phyloP scores from a whole-genome alignment of 2,113 vertebrate species.

The Felis chaus region DNA sequence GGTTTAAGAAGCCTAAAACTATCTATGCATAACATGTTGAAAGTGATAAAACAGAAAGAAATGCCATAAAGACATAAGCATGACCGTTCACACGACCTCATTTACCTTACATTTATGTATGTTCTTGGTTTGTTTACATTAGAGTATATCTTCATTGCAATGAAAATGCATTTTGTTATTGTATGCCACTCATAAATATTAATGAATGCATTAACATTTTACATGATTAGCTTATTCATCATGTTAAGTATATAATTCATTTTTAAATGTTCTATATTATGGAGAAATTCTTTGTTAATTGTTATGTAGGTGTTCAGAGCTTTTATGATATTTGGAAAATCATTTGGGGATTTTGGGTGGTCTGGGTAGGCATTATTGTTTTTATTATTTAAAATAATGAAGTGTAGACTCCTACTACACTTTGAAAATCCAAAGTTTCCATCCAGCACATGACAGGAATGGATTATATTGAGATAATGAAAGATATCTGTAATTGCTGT shows the following conservation, averaged over 20 bases:
- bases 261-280: not conserved
- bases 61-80: not conserved
- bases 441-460: not conserved
- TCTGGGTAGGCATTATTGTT: not conserved
- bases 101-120: not conserved
- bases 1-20: not conserved
- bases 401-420: not conserved
- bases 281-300: not conserved
- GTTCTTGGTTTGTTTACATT: not conserved
- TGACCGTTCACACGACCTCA: not conserved
- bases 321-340: not conserved
- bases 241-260: not conserved
- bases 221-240: not conserved
- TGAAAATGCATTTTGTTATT: not conserved
- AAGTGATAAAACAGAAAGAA: not conserved
- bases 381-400: conserved; percentile 22
- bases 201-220: not conserved
- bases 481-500: not conserved
- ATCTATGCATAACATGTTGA: not conserved
- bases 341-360: not conserved
- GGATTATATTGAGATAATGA: not conserved
- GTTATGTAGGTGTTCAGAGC: not conserved
- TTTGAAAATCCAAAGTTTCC: not conserved
- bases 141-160: not conserved
- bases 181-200: not conserved